Percentiles rank a stretch among this genome's conserved stretches.
These are phyloP conservation scores for Orthonevra nobilis DNA, from an alignment of 2,888 invertebrate species.

Conservation along the genomic window DNA sequence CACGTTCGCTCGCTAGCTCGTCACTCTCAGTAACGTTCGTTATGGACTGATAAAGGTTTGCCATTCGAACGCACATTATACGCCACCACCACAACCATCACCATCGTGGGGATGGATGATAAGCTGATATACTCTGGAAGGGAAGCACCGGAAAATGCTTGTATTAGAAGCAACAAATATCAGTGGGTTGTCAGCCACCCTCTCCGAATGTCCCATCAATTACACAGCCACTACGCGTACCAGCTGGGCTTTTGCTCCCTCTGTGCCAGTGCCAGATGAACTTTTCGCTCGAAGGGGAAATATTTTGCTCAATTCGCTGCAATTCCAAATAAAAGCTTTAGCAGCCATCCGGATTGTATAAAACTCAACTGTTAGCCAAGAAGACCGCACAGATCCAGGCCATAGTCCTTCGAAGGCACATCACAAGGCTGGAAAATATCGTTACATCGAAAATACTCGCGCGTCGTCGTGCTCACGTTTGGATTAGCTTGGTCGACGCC, in stretches of 20 bases:
- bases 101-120: conserved; percentile 60
- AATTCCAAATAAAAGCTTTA: conserved; percentile 43
- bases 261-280: conserved; percentile 29
- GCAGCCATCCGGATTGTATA: conserved; percentile 42
- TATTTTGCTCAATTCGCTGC: conserved; percentile 43
- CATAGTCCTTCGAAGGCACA: background rate
- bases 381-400: conserved; percentile 30
- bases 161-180: conserved; percentile 65
- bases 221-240: conserved; percentile 33
- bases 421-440: no score
- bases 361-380: background rate
- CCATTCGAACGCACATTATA: conserved; percentile 70
- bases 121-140: conserved; percentile 61
- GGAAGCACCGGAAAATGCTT: conserved; percentile 44
- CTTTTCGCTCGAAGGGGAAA: conserved; percentile 44
- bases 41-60: conserved; percentile 74
- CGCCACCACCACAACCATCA: conserved; percentile 26
- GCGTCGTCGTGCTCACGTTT: no score
- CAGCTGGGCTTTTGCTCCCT: no score
- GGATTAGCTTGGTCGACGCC: no score
- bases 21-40: conserved; percentile 72
- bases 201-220: conserved; percentile 39
- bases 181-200: conserved; percentile 10
- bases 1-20: conserved; percentile 60
- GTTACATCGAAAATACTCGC: no score